phyloP scores from a whole-genome alignment of 2,888 invertebrate species.

The Gasteruption jaculator region DNA sequence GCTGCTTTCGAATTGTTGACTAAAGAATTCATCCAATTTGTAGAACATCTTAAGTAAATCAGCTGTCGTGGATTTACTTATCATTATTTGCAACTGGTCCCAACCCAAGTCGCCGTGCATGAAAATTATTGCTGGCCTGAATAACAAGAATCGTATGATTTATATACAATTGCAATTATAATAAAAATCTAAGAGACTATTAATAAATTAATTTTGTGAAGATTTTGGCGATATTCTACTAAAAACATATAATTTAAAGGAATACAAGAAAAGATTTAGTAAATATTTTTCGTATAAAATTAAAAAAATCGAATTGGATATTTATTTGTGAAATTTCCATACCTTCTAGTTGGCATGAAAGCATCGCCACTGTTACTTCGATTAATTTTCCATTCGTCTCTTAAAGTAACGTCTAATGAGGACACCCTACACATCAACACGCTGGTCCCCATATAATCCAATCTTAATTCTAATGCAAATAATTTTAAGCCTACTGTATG shows the following conservation, averaged over 20 bases:
- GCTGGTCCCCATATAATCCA: constrained; percentile 99
- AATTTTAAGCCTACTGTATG: constrained; percentile 80
- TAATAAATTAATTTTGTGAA: no score
- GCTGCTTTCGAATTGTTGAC: constrained; percentile 94
- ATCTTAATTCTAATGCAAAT: constrained; percentile 79
- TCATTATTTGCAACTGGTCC: constrained; percentile 96
- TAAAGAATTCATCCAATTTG: constrained; percentile 96
- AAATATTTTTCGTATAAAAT: constrained; percentile 2
- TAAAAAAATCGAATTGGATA: no score
- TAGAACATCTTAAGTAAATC: constrained; percentile 96
- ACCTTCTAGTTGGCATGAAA: constrained; percentile 64
- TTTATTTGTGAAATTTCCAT: no score
- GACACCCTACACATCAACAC: constrained; percentile 89
- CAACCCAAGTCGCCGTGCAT: constrained; percentile 89
- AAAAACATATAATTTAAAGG: neutral
- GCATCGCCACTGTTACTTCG: constrained; percentile 52
- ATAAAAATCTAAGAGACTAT: neutral
- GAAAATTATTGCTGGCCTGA: constrained; percentile 81
- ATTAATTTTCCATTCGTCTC: constrained; percentile 83
- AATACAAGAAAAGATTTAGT: neutral
- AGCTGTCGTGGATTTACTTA: constrained; percentile 94
- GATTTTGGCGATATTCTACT: neutral
- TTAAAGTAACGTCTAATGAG: constrained; percentile 71
- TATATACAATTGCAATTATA: no score
- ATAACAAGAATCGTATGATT: neutral